Base-by-base conservation (phyloP, 2,113 vertebrate species). In the Eretmochelys imbricata region DNA sequence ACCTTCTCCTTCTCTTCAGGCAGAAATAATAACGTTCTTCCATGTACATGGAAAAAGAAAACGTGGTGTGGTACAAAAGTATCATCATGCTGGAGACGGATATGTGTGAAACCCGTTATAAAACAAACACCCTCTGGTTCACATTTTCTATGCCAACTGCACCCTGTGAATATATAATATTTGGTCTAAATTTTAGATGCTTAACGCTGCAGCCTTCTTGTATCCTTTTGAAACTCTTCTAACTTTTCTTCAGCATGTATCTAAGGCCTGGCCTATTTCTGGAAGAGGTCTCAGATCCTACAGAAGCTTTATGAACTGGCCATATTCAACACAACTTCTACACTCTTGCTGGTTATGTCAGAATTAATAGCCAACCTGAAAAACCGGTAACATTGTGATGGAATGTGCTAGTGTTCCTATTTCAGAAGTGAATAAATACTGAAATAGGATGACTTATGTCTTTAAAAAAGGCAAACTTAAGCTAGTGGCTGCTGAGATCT, bases 281-380 rank as follows among this genome's bases (percentile, higher is more conserved):
- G 55, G 55, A 27, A 57, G 55, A 57, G 25, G 25, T 65, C 62
- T 19, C 31, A 65, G 62, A 65, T 65, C 31, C 62, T 65, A 65
- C 62, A 46, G 93, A 72, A 90, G 91, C 62, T 93, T 57, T 89
- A 69, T 83, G 93, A 80, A 89, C 62, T 25, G 5, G 84, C 80
- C 85, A 65, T 65, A n/a, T 65, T 96, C 91, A 94, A 87, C 91
- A 75, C 62, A 65, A n/a, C 85, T 57, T 48, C 79, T 22, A 35
- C 82, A 22, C 88, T 42, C 0, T 91, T 87, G 88, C 80, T 79
- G 69, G 80, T 92, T 89, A 82, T 90, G 80, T 13, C 12, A 19
- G 0, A 1, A 69, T 83, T 92, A 35, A 65, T 65, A 65, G 62
- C 62, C 62, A n/a, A 19, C 14, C 7, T 65, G 14, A n/a, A 65